Base-by-base conservation (phyloP, 2,113 vertebrate genomes). In the Sturnus vulgaris region DNA sequence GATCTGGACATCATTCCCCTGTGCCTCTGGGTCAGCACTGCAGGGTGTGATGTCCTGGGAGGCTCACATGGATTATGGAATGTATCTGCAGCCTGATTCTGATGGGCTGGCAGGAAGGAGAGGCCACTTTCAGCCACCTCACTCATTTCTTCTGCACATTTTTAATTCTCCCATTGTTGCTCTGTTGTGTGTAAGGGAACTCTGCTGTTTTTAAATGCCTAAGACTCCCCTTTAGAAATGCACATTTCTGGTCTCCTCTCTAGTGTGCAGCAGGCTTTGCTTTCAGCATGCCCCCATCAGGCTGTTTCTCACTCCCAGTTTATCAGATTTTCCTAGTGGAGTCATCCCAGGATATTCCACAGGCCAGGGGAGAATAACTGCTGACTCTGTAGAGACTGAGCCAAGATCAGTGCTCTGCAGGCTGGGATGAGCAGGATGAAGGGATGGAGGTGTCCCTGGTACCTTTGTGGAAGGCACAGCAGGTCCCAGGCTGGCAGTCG, bases 401-500 rank as follows among this genome's bases (percentile, higher is more conserved):
- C 49, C 49, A 12, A 25, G 49, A 24, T 11, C 35, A 31, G 12
- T 3, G 4, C 9, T 50, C 42, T 21, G 37, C 57, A 42, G 40
- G 20, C 20, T 21, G 33, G 25, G 60, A 44, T 11, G 15, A 63
- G 15, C 2, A 35, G 56, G 77, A 20, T 50, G 24, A 44, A 28
- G 23, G 52, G 42, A 44, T 18, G 42, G 16, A 44, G 16, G 49
- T 50, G 49, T 50, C 8, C 10, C 61, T 7, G 60, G 60, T 96
- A 99, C 99, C 98, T 98, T 97, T 98, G 86, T 99, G 98, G 63
- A 99, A 98, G 63, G 99, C 98, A 80, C 99, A 99, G 97, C 99
- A 99, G 25, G 98, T 98, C 5, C 98, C 98, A 0, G 97, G 90
- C 76, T 88, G 98, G 97, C 99, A 99, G 95, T 99, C 98, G 0